Base-by-base conservation (phyloP, 2,888 invertebrate species). In the Muscina levida region DNA sequence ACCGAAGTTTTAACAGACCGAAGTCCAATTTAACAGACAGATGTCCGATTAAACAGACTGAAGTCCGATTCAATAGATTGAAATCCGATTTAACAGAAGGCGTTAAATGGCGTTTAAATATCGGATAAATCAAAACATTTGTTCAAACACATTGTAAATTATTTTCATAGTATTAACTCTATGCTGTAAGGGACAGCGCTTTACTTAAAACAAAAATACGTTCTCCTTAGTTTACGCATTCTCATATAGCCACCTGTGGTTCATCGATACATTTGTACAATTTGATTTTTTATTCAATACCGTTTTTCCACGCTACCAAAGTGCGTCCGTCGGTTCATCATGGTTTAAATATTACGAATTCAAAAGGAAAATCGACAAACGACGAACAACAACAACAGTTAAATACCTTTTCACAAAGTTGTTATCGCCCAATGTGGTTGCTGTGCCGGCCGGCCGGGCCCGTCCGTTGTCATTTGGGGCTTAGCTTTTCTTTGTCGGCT, bases 321-420 rank as follows among this genome's bases (percentile, higher is more conserved):
- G 66, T 80, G 67, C 66, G 77, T 81, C 56, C 44, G 59, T 72
- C 71, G 68, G 77, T 81, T 62, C 44, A 53, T 72, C 71, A 72
- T 57, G 71, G 57, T 77, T 67, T 74, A 48, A 26, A 42, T 51
- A 67, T 24, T 42, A 31, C 68, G 22, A 24, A 62, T 53, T 19
- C 1, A 22, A 22, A 37, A 51, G 53, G n/a, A 62, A 3, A 57
- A 62, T n/a, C 17, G 2, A 73, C 31, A 6, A 10, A 24, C 56
- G 31, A 22, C 65, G 56, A 48, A n/a, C n/a, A 73, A 31, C 48
- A 31, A 31, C 31, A 31, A 67, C 74, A 59, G 74, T 68, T 72
- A 76, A 76, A 65, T 72, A 56, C 44, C 19, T 71, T 65, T 37
- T n/a, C 39, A 70, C 3, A 72, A 42, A 13, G 13, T 68, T 48